A percentile compares a stretch with the other conserved stretches of the same genome.
phyloP scores from a whole-genome alignment of 2,888 invertebrate species.

The Listrodromus nycthemerus region DNA sequence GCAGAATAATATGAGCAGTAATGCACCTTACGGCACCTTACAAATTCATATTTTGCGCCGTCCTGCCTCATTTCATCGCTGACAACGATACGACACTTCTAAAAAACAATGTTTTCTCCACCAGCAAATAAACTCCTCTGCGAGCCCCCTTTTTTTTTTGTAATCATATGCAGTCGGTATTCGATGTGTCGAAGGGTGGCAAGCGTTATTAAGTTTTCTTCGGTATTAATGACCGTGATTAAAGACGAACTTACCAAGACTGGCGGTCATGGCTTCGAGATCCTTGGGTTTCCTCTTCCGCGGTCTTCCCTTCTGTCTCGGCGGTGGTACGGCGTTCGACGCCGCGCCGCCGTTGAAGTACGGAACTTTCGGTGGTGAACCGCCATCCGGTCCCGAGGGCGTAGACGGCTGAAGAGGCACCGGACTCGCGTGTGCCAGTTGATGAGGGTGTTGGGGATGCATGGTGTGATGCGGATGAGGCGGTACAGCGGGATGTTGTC shows the following conservation, averaged over 20 bases:
- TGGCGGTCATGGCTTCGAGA: constrained; percentile 93
- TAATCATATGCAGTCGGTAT: neutral
- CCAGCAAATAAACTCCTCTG: neutral
- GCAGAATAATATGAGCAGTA: neutral
- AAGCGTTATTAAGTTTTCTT: neutral
- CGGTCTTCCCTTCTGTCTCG: constrained; percentile 96
- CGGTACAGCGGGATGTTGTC: constrained; percentile 79
- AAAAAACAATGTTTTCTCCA: neutral
- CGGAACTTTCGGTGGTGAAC: constrained; percentile 84
- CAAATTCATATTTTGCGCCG: neutral
- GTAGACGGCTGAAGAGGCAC: constrained; percentile 86
- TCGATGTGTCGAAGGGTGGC: neutral
- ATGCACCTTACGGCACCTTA: neutral
- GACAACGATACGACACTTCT: neutral
- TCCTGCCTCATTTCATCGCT: neutral
- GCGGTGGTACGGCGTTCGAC: constrained; percentile 86
- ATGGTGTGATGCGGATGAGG: constrained; percentile 75
- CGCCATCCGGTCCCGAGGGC: constrained; percentile 85
- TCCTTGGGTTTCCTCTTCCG: constrained; percentile 97
- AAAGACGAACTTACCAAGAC: constrained; percentile 89
- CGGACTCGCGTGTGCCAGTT: constrained; percentile 82
- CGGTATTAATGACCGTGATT: neutral
- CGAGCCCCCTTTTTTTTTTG: neutral
- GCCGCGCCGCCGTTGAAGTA: constrained; percentile 87
- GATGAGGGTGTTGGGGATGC: constrained; percentile 85